Base-by-base conservation (phyloP, 2,888 invertebrate species). In the Sceliomorpha sp. region DNA sequence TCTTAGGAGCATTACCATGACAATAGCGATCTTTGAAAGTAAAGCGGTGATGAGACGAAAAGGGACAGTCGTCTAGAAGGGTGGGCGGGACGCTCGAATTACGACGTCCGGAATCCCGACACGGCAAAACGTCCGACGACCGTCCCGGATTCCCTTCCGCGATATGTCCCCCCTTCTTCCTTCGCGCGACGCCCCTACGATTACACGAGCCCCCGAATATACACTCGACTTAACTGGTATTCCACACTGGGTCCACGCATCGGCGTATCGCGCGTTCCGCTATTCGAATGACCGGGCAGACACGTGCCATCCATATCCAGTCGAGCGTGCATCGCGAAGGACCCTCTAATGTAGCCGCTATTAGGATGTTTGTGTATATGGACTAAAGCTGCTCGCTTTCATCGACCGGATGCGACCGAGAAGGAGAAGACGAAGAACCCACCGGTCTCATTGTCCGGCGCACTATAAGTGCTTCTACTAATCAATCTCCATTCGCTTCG, bases 71-170 rank as follows among this genome's bases (percentile, higher is more conserved):
- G 45, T 53, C 32, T 24, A 53, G 47, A 15, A n/a, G 58, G 58
- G 66, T 68, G 73, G 73, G 75, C 75, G 73, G 72, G 62, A 68
- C 73, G 70, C 55, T 53, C 76, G 79, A 80, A 82, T 83, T 82
- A 77, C 80, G 77, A 82, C 79, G 82, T 82, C 82, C 81, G 82
- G 81, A 80, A 77, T 81, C 79, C 74, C 82, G 75, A 81, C 81
- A 79, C 81, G 67, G 67, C 50, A 24, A 26, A 37, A 36, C 24
- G 50, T 31, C 45, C 48, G 47, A 14, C 60, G 40, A 39, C 9
- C 55, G 55, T 37, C 45, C 39, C 24, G 58, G 27, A 44, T 51
- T 42, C 71, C 71, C 67, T 51, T 59, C 40, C 48, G 56, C 20
- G 20, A 20, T 2, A n/a, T n/a, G n/a, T n/a, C n/a, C 5, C 20